Evolutionary conservation across 92 coral and sea anemone species (phyloP), one percentile per base, ranked within the genome.

Genomic region (Zoanthus gigantus): DNA sequence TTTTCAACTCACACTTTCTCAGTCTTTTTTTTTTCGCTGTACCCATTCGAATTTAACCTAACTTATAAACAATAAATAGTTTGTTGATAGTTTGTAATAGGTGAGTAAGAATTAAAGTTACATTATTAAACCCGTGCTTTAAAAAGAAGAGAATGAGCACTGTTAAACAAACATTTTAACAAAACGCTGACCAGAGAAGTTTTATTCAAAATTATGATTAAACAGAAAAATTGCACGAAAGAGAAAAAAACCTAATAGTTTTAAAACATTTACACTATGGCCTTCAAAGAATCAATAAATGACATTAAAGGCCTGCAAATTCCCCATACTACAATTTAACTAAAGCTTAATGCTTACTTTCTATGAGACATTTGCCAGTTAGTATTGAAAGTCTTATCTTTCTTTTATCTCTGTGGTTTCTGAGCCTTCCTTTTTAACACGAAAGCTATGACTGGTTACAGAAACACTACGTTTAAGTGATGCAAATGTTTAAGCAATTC

Each of bases 241-340:
- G 18, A 1, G 11, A 61, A 79, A 66, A 37, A 14, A 79, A 79
- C 12, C 32, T 44, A 54, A 57, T 9, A 44, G 71, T 11, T 31
- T 37, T 37, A 37, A 37, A 58, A 81, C 72, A 58, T 6, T 44
- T 58, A 29, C 54, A 34, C 65, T 6, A 60, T 42, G 52, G 29
- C 42, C 47, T 63, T 42, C 32, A 66, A 65, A 13, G 46, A 45
- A 66, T 66, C 12, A 81, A 81, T 15, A 15, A 81, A 66, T 66
- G 75, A 12, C 45, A 28, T 67, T 44, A 81, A 63, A 81, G 75
- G 37, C 75, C 69, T 65, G 74, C 85, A 80, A 44, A 37, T 65
- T 77, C 83, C 57, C 54, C 83, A 78, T n/a, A 42, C 54, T 44
- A 61, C 65, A 3, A n/a, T 13, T 23, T 80, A 44, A 67, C 7